Evolutionary conservation across 2,797 vertebrate genomes (phyloP), one percentile per base, ranked within the genome.

Genomic region (Antrozous pallidus): DNA sequence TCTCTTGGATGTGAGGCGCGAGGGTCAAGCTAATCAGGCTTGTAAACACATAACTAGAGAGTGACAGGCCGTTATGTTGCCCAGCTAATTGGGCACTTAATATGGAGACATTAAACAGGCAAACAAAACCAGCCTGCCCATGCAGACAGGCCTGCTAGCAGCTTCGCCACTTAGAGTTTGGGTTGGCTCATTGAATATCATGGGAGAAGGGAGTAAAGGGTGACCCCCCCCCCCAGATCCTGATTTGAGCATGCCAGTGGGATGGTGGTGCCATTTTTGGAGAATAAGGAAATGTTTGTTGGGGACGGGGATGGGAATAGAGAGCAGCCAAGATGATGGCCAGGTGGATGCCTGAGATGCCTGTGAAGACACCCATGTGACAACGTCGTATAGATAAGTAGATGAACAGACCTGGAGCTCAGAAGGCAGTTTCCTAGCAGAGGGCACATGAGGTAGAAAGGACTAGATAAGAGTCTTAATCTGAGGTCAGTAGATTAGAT

Each of bases 321-420:
- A 33, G 56, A 84, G 12, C 31, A 51, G 7, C 31, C 28, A 8
- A 1, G 54, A 22, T 6, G n/a, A 16, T 61, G 26, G 24, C 77
- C 12, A 8, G 42, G 1, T 49, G 38, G 54, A 61, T 69, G 22
- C 24, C 0, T 28, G 17, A 79, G 33, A 36, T 16, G 26, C n/a
- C n/a, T 6, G 8, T 2, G n/a, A 38, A n/a, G 71, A 33, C n/a
- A 61, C 26, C 58, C 22, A 12, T 31, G 14, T 4, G 42, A 38
- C 20, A 26, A 1, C 0, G 0, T 16, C 2, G 0, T 3, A 10
- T 16, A 12, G 63, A 80, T 75, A 51, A 4, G 6, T 7, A 18
- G 61, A 16, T 40, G 40, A 38, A 47, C 12, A 42, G 47, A 36
- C 20, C 11, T 45, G 14, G 74, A n/a, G 26, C 45, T 56, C 38